Evolutionary conservation across 2,888 invertebrate genomes (phyloP).

Genomic region (Pristionchus exspectatus): DNA sequence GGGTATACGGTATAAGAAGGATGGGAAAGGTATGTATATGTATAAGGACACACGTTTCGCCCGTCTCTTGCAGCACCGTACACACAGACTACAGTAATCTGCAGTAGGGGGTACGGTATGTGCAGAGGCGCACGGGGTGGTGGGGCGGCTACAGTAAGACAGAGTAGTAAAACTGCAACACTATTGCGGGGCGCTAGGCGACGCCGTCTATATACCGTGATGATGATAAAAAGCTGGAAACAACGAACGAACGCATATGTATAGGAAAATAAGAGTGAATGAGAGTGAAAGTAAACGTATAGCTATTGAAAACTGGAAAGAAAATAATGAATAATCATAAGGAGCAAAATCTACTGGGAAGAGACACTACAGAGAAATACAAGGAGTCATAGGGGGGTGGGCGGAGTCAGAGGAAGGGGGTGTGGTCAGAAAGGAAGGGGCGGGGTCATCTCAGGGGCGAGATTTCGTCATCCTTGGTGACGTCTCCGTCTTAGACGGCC

Average conservation of each 20-base stretch:
- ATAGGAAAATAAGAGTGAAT: constrained; percentile 29
- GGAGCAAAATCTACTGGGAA: neutral
- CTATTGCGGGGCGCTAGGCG: neutral
- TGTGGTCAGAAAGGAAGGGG: neutral
- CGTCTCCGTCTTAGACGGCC: neutral
- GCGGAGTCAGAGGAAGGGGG: neutral
- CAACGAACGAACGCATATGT: constrained; percentile 2
- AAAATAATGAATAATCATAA: neutral
- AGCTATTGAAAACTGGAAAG: neutral
- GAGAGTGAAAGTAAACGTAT: constrained; percentile 33
- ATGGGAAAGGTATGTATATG: constrained; percentile 25
- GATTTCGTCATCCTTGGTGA: constrained; percentile 32
- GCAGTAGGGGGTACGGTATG: neutral
- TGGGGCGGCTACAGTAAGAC: constrained; percentile 25
- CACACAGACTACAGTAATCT: neutral
- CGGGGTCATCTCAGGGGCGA: constrained; percentile 40
- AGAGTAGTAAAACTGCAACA: constrained; percentile 50
- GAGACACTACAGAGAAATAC: neutral
- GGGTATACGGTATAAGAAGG: neutral
- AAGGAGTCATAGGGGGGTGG: neutral
- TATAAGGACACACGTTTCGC: constrained; percentile 23
- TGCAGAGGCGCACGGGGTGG: neutral
- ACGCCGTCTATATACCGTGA: constrained; percentile 12
- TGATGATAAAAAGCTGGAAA: constrained; percentile 1
- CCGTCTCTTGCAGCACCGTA: neutral